A percentile compares a stretch with the other conserved stretches of the same genome.
Evolutionary conservation across 2,797 vertebrate genomes (phyloP).

Genomic region (Salarias fasciatus): DNA sequence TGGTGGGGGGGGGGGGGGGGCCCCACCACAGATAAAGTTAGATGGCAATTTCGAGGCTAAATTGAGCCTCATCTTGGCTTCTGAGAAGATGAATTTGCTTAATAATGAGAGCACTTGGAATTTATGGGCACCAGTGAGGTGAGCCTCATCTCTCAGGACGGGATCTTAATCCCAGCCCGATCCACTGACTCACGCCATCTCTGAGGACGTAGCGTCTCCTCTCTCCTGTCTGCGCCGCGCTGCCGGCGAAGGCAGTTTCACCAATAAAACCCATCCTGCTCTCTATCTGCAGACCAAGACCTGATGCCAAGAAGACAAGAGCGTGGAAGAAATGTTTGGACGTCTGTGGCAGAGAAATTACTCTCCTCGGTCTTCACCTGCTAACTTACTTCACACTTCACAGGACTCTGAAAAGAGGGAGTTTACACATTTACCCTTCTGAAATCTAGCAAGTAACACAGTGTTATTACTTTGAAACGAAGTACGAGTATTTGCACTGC

Average conservation of each 20-base stretch:
- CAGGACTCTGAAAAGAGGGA: constrained; percentile 14
- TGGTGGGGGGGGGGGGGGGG: no score
- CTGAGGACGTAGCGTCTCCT: constrained; percentile 39
- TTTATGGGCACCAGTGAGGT: constrained; percentile 48
- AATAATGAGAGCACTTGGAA: constrained; percentile 66
- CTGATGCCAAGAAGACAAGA: constrained; percentile 36
- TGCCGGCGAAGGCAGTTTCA: constrained; percentile 19
- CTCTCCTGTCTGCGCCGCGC: constrained; percentile 18
- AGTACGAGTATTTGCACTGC: no score
- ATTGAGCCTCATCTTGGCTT: constrained; percentile 55
- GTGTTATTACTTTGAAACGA: no score
- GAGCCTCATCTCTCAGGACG: constrained; percentile 38
- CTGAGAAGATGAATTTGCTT: constrained; percentile 68
- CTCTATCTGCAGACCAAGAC: constrained; percentile 29
- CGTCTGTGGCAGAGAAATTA: constrained; percentile 21
- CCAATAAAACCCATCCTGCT: constrained; percentile 25
- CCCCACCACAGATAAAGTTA: constrained; percentile 60
- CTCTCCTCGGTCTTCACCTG: constrained; percentile 7
- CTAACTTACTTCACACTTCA: constrained; percentile 27
- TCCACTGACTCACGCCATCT: constrained; percentile 39
- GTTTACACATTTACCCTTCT: constrained; percentile 8
- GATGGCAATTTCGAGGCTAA: constrained; percentile 57
- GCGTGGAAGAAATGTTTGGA: constrained; percentile 33
- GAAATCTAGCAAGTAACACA: no score
- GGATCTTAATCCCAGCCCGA: constrained; percentile 44